Percentiles rank a stretch among this genome's conserved stretches.
Evolutionary conservation across 2,888 invertebrate genomes (phyloP).

Genomic region (Hyposoter didymator): DNA sequence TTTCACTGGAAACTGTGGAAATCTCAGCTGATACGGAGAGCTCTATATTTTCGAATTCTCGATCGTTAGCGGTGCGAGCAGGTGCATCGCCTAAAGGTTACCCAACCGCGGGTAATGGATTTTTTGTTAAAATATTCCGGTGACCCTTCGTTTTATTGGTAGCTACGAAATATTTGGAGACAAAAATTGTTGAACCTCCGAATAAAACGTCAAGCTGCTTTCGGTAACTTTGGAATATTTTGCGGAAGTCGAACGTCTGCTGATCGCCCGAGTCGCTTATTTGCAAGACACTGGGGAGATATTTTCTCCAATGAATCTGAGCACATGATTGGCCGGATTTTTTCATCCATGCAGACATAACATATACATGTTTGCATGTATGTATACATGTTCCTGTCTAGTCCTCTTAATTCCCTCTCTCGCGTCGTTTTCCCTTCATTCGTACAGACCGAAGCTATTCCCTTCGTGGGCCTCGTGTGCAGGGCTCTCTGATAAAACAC

Average conservation of each 20-base stretch:
- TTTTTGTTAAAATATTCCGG: neutral
- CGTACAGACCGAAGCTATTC: constrained; percentile 17
- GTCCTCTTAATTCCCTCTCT: constrained; percentile 40
- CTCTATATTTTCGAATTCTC: too few relatives aligned
- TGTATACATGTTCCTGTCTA: constrained; percentile 25
- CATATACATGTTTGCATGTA: constrained; percentile 8
- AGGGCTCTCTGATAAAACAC: constrained; percentile 63
- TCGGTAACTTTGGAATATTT: neutral
- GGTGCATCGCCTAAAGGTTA: too few relatives aligned
- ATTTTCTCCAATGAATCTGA: neutral
- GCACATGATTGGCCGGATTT: neutral
- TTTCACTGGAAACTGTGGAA: too few relatives aligned
- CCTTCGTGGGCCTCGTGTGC: constrained; percentile 19
- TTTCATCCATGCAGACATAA: neutral
- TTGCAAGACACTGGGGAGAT: neutral
- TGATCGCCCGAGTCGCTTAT: neutral
- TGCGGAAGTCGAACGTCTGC: neutral
- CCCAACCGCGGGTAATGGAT: too few relatives aligned
- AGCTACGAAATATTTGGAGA: too few relatives aligned
- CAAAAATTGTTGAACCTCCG: too few relatives aligned
- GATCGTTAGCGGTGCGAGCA: too few relatives aligned
- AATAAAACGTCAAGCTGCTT: too few relatives aligned
- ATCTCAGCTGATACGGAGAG: too few relatives aligned
- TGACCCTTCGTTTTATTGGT: too few relatives aligned
- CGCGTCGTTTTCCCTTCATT: constrained; percentile 10